These are phyloP conservation scores for Chrysomallon squamiferum DNA, from an alignment of 1,140 invertebrate genomes.

Conservation along the genomic window DNA sequence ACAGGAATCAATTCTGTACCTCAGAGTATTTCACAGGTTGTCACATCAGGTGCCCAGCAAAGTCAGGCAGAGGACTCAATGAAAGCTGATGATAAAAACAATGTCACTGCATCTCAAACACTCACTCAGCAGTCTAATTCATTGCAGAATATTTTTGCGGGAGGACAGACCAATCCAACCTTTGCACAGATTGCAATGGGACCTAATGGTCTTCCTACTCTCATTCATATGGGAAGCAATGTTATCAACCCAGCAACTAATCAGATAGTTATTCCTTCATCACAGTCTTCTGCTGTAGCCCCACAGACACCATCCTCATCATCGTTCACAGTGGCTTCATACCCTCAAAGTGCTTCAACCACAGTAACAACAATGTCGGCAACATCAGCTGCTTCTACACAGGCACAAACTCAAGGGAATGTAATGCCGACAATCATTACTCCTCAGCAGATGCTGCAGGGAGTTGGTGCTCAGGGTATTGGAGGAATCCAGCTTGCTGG, in stretches of 20 bases:
- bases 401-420: slow-evolving; percentile 55
- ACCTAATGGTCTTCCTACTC: background rate
- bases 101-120: slow-evolving; percentile 6
- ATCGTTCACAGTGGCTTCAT: slow-evolving; percentile 15
- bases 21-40: too few species aligned
- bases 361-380: slow-evolving; percentile 67
- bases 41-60: background rate
- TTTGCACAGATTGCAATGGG: slow-evolving; percentile 7
- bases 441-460: slow-evolving; percentile 23
- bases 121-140: slow-evolving; percentile 10
- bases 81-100: slow-evolving; percentile 11
- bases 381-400: slow-evolving; percentile 56
- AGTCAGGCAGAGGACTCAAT: background rate
- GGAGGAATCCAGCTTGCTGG: slow-evolving; percentile 21
- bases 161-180: slow-evolving; percentile 8
- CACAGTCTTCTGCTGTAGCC: slow-evolving; percentile 8
- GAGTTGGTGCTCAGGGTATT: slow-evolving; percentile 16
- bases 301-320: slow-evolving; percentile 8
- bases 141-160: slow-evolving; percentile 9
- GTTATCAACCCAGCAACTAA: slow-evolving; percentile 20
- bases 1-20: slow-evolving; percentile 1
- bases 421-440: slow-evolving; percentile 25
- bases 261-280: slow-evolving; percentile 20
- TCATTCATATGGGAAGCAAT: slow-evolving; percentile 11
- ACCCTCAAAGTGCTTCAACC: slow-evolving; percentile 62